Evolutionary conservation across 2,888 invertebrate species (phyloP).

Genomic region (Aleiodes testaceus): DNA sequence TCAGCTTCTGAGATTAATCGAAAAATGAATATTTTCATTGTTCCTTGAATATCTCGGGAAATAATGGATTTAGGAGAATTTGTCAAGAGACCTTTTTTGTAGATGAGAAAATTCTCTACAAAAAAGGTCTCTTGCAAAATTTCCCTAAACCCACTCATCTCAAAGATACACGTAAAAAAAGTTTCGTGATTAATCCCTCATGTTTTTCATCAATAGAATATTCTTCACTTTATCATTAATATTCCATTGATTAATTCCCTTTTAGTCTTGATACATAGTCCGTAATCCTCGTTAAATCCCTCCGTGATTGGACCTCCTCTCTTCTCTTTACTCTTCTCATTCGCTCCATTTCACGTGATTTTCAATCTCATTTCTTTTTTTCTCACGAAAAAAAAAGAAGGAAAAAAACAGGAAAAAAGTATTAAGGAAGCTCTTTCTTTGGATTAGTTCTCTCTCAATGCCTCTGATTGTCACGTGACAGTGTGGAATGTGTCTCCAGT

Average conservation of each 20-base stretch:
- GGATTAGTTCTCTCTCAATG: background rate
- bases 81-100: no score
- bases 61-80: no score
- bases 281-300: no score
- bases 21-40: no score
- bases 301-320: background rate
- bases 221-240: slow-evolving; percentile 7
- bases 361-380: background rate
- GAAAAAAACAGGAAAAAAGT: slow-evolving; percentile 1
- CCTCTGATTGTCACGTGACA: slow-evolving; percentile 29
- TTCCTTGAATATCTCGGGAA: no score
- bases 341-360: background rate
- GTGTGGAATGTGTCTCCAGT: slow-evolving; percentile 8
- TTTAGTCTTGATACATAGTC: background rate
- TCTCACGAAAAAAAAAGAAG: background rate
- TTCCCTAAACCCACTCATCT: no score
- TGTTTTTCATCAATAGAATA: background rate
- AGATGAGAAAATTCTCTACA: no score
- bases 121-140: no score
- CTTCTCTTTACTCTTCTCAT: slow-evolving; percentile 30
- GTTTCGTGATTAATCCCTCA: no score
- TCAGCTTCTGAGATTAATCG: no score
- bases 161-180: no score
- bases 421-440: slow-evolving; percentile 24
- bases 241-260: slow-evolving; percentile 14